These are phyloP conservation scores for Strix aluco DNA, from an alignment of 2,113 vertebrate species.

Conservation along the genomic window DNA sequence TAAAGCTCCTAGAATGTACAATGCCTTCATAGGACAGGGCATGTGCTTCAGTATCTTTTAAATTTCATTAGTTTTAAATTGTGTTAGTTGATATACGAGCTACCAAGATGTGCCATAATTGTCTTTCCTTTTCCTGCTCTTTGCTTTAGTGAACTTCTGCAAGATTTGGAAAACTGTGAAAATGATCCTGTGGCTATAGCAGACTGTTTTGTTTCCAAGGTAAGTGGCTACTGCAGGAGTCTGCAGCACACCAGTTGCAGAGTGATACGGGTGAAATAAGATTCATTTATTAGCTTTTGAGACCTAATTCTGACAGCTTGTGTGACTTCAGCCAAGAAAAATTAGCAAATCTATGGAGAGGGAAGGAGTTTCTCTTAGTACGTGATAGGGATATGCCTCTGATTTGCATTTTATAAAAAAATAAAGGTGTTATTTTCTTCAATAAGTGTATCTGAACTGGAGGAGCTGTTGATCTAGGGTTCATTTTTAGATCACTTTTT, in stretches of 20 bases:
- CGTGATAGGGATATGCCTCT: background rate
- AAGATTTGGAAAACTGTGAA: conserved; percentile 89
- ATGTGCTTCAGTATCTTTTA: background rate
- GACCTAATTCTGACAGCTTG: background rate
- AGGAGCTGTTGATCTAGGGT: background rate
- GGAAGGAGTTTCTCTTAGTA: background rate
- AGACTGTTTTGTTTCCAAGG: conserved; percentile 95
- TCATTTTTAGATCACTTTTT: background rate
- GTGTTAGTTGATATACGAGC: background rate
- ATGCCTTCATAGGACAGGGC: background rate
- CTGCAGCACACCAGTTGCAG: background rate
- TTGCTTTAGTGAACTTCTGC: conserved; percentile 83
- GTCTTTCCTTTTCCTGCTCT: background rate
- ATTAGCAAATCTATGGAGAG: background rate
- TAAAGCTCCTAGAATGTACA: background rate
- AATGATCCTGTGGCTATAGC: conserved; percentile 89
- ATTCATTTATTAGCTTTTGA: background rate
- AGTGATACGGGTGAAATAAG: background rate
- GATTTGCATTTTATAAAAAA: background rate
- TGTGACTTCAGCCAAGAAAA: background rate
- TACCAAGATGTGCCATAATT: background rate
- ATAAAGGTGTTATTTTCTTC: background rate
- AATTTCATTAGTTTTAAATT: background rate
- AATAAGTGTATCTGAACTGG: background rate
- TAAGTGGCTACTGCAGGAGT: conserved; percentile 63